phyloP scores from a whole-genome alignment of 30 jellyfish, hydroid and myxozoan species.

The Hydra vulgaris region DNA sequence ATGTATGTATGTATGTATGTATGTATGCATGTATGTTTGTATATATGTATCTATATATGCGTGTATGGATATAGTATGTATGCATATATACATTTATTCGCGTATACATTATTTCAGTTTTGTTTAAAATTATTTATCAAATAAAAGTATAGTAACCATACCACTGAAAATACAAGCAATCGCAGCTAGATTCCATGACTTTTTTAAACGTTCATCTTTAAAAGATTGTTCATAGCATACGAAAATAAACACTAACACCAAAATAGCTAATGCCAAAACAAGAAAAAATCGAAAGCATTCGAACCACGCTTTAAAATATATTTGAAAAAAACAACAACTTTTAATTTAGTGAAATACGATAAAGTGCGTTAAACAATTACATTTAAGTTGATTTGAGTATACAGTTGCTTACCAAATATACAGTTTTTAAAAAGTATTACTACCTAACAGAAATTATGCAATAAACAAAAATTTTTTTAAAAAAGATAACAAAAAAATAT shows the following conservation, averaged over 20 bases:
- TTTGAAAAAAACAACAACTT: background rate
- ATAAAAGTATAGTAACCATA: background rate
- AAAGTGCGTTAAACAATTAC: too few species aligned
- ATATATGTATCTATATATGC: too few species aligned
- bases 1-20: too few species aligned
- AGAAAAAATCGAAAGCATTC: constrained; percentile 1
- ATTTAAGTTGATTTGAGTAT: too few species aligned
- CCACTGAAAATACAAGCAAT: constrained; percentile 1
- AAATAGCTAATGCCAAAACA: background rate
- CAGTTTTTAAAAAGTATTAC: too few species aligned
- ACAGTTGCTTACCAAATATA: too few species aligned
- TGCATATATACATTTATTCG: background rate
- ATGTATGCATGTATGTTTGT: too few species aligned
- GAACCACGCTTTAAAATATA: constrained; percentile 4
- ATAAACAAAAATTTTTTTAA: too few species aligned
- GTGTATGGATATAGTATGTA: background rate
- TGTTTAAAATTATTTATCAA: background rate
- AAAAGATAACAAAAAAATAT: background rate
- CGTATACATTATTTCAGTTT: background rate
- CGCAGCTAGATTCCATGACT: background rate
- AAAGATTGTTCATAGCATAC: background rate
- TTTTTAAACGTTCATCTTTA: background rate
- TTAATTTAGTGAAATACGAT: too few species aligned
- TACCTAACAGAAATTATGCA: too few species aligned
- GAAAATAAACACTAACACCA: background rate